Base-by-base conservation (phyloP, 2,797 vertebrate genomes). In the Emydoidea blandingii region DNA sequence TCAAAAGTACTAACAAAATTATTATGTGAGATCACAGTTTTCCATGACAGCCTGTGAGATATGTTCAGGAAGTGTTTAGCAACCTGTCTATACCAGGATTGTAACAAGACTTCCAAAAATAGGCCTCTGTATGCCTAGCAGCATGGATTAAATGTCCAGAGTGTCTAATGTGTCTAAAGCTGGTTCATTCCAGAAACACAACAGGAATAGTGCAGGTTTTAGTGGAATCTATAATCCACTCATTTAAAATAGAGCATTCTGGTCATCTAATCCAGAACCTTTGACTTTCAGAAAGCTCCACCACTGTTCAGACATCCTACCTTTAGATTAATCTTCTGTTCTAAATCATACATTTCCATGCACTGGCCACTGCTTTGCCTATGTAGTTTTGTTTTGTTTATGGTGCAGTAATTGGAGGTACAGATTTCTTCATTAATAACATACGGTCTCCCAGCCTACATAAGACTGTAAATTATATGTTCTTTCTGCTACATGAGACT, bases 61-160 rank as follows among this genome's bases (percentile, higher is more conserved):
- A 41, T 41, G 86, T 2, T 54, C 54, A 94, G 96, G 96, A 94
- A 95, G 88, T 3, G 85, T 91, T 93, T 59, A 91, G 87, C 86
- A 94, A 57, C 92, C 89, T 96, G 88, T 14, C 79, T 53, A 0
- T 81, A 52, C 85, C 91, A 31, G 56, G 82, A 14, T 1, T 81
- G 79, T 29, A 27, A 6, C n/a, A 31, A 87, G 50, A 2, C 79
- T 95, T 90, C 97, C 97, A 94, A 89, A 97, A 97, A 97, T 97
- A 97, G 95, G 87, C 92, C 68, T 16, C 79, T 37, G 53, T 44
- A 83, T 92, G 89, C 93, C 91, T 50, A 41, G 90, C 93, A 92
- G 83, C 2, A 0, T 83, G 96, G 91, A 96, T 97, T 96, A 88
- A 95, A 94, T 97, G 95, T 97, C 89, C 83, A 12, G 92, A 59